These are phyloP conservation scores for Aleiodes leptofemur DNA, from an alignment of 2,888 invertebrate species.

Conservation along the genomic window DNA sequence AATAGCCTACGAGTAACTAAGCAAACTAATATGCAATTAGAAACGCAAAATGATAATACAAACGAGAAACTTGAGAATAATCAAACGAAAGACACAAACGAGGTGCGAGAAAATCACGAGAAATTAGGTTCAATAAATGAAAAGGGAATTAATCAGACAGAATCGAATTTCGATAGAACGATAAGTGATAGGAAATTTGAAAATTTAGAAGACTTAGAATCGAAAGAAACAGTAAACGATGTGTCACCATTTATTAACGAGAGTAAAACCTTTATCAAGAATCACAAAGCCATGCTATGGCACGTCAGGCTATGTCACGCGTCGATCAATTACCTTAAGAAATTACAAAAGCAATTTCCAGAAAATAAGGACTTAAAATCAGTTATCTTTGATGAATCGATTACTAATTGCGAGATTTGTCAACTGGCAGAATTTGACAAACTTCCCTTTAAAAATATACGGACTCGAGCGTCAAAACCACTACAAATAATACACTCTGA, in stretches of 20 bases:
- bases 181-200: constrained; percentile 7
- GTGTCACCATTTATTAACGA: constrained; percentile 24
- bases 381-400: constrained; percentile 54
- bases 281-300: constrained; percentile 51
- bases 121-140: not conserved
- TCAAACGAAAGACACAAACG: not conserved
- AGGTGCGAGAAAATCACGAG: not conserved
- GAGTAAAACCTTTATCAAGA: constrained; percentile 25
- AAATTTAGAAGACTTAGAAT: constrained; percentile 32
- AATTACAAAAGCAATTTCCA: constrained; percentile 52
- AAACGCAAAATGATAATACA: no score
- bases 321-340: constrained; percentile 55
- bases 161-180: not conserved
- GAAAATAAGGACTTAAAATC: constrained; percentile 43
- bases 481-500: constrained; percentile 53
- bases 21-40: no score
- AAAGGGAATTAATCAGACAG: constrained; percentile 9
- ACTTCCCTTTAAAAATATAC: constrained; percentile 49
- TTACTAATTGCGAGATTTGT: constrained; percentile 56
- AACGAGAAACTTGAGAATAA: no score
- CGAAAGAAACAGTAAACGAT: constrained; percentile 25
- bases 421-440: constrained; percentile 56
- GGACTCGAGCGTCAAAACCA: constrained; percentile 46
- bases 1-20: no score
- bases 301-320: constrained; percentile 54